Evolutionary conservation across 2,888 invertebrate species (phyloP), one percentile per base, ranked within the genome.

Genomic region (Plusia festucae): DNA sequence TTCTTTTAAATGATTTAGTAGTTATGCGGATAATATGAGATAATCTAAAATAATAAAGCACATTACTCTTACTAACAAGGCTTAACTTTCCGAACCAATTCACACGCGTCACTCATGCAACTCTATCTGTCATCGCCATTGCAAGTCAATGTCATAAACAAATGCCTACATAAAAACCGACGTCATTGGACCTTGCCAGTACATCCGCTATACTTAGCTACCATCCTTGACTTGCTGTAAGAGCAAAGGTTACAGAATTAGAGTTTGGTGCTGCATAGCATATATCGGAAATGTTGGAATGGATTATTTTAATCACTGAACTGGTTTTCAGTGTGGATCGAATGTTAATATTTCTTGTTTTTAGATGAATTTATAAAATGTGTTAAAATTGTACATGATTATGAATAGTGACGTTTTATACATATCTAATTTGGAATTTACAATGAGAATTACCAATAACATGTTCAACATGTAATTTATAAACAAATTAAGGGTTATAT

Each of bases 221-320:
- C 64, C 56, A 82, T 72, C 83, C 83, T 84, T 83, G 84, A 78
- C 80, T 66, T 61, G 56, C n/a, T n/a, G n/a, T 64, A 58, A 72
- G 73, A 55, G 68, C 70, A 84, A 73, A 84, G 83, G 82, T 83
- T 65, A 80, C 11, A 20, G 55, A 53, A 64, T 68, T 64, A 67
- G 49, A 68, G 20, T 52, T 63, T 24, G 63, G 55, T 62, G 16
- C 61, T n/a, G 54, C 49, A 68, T 70, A 60, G 44, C 67, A 70
- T 68, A 72, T 68, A 54, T 60, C 34, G 56, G 55, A 65, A 70
- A 64, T 56, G 58, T 64, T 64, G 63, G 56, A 67, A 54, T 59
- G 30, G n/a, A 68, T 76, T 66, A 66, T 73, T 75, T 78, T 66
- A 67, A 60, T 66, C 46, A 70, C 73, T 73, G 76, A 70, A 69